These are phyloP conservation scores for Merops nubicus DNA, from an alignment of 2,113 vertebrate species.

Conservation along the genomic window DNA sequence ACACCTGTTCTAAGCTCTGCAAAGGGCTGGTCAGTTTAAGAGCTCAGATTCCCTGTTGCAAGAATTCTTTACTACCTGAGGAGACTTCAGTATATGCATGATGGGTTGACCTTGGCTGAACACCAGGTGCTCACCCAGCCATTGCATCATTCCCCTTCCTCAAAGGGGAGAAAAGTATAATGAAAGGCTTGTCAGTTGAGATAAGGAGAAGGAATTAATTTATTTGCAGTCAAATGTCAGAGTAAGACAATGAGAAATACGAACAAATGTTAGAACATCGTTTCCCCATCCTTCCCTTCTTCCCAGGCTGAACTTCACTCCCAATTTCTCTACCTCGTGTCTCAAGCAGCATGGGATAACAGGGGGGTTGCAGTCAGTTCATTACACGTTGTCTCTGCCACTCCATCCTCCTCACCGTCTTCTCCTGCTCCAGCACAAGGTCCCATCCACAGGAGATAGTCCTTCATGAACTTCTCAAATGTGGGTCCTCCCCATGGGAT, in stretches of 20 bases:
- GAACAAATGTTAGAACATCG: background rate
- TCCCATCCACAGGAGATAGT: background rate
- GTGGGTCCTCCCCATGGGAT: background rate
- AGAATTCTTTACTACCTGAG: background rate
- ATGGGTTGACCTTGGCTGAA: background rate
- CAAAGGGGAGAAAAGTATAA: background rate
- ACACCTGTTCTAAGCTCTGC: background rate
- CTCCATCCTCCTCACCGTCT: background rate
- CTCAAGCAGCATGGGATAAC: accelerated
- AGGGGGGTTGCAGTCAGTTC: background rate
- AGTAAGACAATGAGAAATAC: background rate
- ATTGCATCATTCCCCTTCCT: background rate
- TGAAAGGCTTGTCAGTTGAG: background rate
- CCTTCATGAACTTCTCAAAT: background rate
- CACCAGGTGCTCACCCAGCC: background rate
- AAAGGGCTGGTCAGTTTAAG: background rate
- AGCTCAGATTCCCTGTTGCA: background rate
- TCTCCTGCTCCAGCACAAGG: background rate
- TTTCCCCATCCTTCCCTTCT: background rate
- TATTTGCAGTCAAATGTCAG: background rate
- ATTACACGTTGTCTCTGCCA: accelerated
- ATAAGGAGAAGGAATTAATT: background rate
- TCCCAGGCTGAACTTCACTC: background rate
- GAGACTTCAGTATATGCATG: background rate
- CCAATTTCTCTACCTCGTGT: background rate